Percentiles rank a stretch among this genome's conserved stretches.
Conservation (phyloP, 2,797 vertebrate species). For the Smutsia gigantea region DNA sequence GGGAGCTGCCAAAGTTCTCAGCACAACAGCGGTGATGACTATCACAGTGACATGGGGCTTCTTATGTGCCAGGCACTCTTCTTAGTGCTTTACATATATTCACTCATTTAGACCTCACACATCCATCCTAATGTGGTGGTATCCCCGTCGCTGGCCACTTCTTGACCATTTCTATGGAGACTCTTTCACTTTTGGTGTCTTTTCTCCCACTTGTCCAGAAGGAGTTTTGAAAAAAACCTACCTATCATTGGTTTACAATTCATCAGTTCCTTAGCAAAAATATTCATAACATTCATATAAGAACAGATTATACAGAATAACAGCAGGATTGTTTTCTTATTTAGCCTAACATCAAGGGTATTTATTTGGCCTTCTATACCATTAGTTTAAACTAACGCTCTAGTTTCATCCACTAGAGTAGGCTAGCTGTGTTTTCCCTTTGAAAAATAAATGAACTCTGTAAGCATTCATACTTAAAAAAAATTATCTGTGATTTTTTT, state of each 20-base stretch:
- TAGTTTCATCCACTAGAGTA: background rate
- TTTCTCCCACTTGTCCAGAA: background rate
- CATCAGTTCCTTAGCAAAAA: conserved; percentile 30
- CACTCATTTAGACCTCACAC: background rate
- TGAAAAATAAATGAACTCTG: conserved; percentile 23
- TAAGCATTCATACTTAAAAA: background rate
- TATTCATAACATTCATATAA: background rate
- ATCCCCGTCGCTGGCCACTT: background rate
- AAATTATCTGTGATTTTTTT: conserved; percentile 36
- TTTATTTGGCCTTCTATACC: background rate
- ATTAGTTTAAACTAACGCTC: conserved; percentile 35
- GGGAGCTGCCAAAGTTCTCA: background rate
- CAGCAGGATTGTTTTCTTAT: conserved; percentile 7
- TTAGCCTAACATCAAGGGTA: background rate
- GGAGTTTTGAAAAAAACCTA: background rate
- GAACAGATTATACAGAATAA: background rate
- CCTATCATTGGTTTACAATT: background rate
- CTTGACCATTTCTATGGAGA: background rate
- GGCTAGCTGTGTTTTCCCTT: conserved; percentile 5
- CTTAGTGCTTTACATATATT: background rate
- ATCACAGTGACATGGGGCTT: background rate
- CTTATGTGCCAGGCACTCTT: background rate
- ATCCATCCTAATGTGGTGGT: background rate
- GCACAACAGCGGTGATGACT: background rate
- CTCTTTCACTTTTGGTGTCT: conserved; percentile 13